These are phyloP conservation scores for Apteryx owenii DNA, from an alignment of 2,113 vertebrate species.

Conservation along the genomic window DNA sequence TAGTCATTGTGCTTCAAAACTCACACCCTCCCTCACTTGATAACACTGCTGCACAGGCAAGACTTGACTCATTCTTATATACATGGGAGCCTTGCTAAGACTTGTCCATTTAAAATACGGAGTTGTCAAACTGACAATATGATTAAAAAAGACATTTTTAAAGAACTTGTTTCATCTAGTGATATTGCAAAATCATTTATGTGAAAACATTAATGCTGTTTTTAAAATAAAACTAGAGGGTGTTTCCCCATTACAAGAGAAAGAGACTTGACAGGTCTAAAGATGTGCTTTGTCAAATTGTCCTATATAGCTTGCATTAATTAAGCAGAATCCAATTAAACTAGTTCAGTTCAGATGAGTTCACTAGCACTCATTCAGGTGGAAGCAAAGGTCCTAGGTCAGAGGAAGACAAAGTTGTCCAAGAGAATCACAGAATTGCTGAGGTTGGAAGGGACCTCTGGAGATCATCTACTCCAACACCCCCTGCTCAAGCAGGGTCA, in stretches of 20 bases:
- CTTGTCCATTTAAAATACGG: not conserved
- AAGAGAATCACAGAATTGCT: not conserved
- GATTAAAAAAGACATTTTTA: not conserved
- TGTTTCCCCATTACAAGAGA: not conserved
- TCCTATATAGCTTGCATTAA: not conserved
- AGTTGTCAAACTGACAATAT: not conserved
- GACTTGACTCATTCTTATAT: not conserved
- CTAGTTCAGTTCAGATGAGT: not conserved
- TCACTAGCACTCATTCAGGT: not conserved
- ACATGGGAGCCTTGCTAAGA: not conserved
- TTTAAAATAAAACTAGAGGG: not conserved
- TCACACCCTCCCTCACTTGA: not conserved
- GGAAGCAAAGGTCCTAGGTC: not conserved
- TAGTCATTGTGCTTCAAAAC: not conserved
- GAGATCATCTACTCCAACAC: too few relatives aligned
- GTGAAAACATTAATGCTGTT: not conserved
- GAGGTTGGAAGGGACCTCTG: too few relatives aligned
- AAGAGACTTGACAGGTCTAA: not conserved
- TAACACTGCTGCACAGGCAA: not conserved
- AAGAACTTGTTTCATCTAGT: not conserved
- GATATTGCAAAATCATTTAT: not conserved
- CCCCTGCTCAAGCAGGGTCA: too few relatives aligned
- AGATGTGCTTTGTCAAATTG: not conserved
- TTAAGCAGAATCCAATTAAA: not conserved
- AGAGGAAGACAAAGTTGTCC: not conserved